Evolutionary conservation across 2,797 vertebrate species (phyloP).

Genomic region (Scomberomorus guttatus): DNA sequence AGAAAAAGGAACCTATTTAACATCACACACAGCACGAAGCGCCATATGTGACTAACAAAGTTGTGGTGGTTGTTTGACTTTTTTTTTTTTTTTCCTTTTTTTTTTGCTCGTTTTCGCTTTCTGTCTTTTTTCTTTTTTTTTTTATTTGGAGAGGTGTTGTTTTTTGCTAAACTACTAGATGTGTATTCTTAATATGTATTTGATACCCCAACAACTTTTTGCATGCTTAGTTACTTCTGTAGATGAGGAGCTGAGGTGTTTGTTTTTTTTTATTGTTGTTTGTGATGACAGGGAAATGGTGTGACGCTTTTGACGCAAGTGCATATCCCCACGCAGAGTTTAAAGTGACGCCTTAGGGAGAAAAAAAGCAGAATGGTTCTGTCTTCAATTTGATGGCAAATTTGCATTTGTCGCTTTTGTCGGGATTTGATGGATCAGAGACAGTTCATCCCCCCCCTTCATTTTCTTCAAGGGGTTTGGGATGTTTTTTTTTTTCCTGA

Average conservation of each 20-base stretch:
- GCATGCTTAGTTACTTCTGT: constrained; percentile 83
- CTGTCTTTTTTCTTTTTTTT: constrained; percentile 47
- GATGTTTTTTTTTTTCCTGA: constrained; percentile 37
- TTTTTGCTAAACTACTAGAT: constrained; percentile 80
- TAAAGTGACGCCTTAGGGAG: constrained; percentile 46
- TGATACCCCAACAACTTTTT: constrained; percentile 83
- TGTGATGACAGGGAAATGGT: constrained; percentile 65
- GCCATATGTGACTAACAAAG: constrained; percentile 77
- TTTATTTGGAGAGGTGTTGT: constrained; percentile 74
- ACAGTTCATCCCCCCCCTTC: constrained; percentile 58
- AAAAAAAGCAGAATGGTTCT: constrained; percentile 32
- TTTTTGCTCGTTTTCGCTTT: constrained; percentile 44
- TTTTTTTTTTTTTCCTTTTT: constrained; percentile 2
- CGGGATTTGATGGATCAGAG: constrained; percentile 50
- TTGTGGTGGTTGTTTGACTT: constrained; percentile 72
- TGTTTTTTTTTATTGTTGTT: constrained; percentile 54
- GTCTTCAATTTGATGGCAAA: constrained; percentile 43
- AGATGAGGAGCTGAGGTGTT: constrained; percentile 75
- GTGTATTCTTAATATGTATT: constrained; percentile 85
- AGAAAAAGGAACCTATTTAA: constrained; percentile 78
- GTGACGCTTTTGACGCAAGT: constrained; percentile 60
- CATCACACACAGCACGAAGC: constrained; percentile 78
- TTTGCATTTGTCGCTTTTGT: constrained; percentile 55
- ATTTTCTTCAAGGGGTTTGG: constrained; percentile 60
- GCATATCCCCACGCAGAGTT: constrained; percentile 56